Base-by-base conservation (phyloP, 2,888 invertebrate species). In the Trachelus tabidus region DNA sequence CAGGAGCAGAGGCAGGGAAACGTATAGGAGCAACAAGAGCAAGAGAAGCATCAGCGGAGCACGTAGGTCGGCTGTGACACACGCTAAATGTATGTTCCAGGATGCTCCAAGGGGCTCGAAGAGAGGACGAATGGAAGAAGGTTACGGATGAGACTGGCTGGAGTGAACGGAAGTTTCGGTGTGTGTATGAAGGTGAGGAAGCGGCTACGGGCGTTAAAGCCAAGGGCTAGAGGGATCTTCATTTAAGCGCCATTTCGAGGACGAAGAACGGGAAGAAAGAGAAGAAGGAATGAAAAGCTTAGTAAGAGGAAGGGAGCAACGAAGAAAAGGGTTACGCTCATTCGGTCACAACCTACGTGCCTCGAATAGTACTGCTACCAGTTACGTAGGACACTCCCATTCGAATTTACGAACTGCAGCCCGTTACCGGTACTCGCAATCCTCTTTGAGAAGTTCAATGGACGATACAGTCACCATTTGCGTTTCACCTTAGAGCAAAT, bases 331-430 rank as follows among this genome's bases (percentile, higher is more conserved):
- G 82, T 80, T 81, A 81, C 76, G 81, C 78, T 82, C 82, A 83
- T 83, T 84, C 83, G 79, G 83, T 80, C 79, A 77, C 76, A 74
- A 73, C 71, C 80, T 83, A 86, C 85, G 85, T 84, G 85, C 80
- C 76, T 73, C 77, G 85, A 84, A 86, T 85, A 79, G 80, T 68
- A 74, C 35, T 68, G 37, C 76, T 73, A 73, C 37, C 73, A 76
- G 75, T 80, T 73, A 78, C 73, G 31, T 75, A 69, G 69, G 71
- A 73, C 37, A 68, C 56, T 34, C 34, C 76, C 69, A 73, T 78
- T 76, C 76, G 73, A 33, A 33, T 73, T 34, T 56, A 68, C 75
- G 30, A 56, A 75, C 79, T 73, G 68, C 69, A 75, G 56, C 56
- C 73, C 40, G 34, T 73, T 35, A n/a, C n/a, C 15, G 73, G 34